Conservation (phyloP, 2,888 invertebrate genomes). For the Opisthograptis luteolata region DNA sequence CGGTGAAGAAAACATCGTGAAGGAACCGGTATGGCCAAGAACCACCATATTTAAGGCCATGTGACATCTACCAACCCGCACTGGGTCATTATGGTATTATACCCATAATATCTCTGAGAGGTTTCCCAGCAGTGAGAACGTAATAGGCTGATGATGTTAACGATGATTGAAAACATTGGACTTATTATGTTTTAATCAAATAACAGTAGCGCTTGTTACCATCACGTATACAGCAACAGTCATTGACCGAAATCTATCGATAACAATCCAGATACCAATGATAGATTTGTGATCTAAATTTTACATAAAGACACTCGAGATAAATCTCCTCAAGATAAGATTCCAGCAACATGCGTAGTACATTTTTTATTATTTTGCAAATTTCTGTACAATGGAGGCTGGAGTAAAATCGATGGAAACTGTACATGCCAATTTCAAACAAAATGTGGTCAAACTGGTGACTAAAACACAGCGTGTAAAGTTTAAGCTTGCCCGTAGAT, state of each 20-base stretch:
- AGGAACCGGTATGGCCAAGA: no score
- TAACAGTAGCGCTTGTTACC: background rate
- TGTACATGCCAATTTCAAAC: conserved; percentile 1
- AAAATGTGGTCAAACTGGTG: conserved; percentile 14
- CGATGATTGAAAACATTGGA: no score
- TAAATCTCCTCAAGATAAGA: conserved; percentile 18
- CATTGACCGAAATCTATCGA: conserved; percentile 17
- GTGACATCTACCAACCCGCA: no score
- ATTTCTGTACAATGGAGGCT: conserved; percentile 2
- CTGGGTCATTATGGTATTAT: no score
- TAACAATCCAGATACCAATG: conserved; percentile 23
- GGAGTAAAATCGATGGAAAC: background rate
- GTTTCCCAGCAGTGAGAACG: no score
- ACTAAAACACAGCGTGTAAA: background rate
- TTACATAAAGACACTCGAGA: conserved; percentile 27
- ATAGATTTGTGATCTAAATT: conserved; percentile 29
- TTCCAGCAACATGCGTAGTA: conserved; percentile 5
- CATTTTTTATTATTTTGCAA: background rate
- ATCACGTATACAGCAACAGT: conserved; percentile 1
- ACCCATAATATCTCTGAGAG: no score
- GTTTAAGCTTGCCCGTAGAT: conserved; percentile 8
- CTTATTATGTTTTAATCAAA: background rate
- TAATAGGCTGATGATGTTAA: no score
- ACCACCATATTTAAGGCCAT: no score
- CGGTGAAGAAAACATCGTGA: no score